Evolutionary conservation across 1,140 invertebrate species (phyloP).

Genomic region (Anastatus disparis): DNA sequence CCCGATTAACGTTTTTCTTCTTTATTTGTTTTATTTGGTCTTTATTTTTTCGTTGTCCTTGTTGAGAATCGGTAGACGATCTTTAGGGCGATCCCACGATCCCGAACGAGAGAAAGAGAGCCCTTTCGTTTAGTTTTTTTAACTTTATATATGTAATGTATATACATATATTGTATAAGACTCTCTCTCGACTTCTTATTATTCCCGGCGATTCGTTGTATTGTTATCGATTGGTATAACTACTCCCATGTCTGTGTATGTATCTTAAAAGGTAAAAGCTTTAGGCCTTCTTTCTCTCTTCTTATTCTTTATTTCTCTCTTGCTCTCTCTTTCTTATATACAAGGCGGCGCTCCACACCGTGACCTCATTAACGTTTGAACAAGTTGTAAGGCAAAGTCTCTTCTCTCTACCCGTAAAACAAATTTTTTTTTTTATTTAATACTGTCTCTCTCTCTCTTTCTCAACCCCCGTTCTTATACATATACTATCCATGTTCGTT

Average conservation of each 20-base stretch:
- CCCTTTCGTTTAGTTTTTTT: no score
- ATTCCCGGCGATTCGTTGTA: slow-evolving; percentile 31
- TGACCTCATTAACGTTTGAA: slow-evolving; percentile 43
- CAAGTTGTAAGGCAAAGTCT: slow-evolving; percentile 38
- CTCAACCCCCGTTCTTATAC: no score
- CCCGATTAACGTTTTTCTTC: no score
- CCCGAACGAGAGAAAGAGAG: no score
- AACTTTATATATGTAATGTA: no score
- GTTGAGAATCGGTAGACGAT: slow-evolving; percentile 1
- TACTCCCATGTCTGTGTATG: slow-evolving; percentile 6
- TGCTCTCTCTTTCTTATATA: not conserved
- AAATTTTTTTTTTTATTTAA: slow-evolving; percentile 20
- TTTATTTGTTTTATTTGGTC: no score
- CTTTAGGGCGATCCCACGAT: slow-evolving; percentile 32
- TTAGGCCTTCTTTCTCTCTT: not conserved
- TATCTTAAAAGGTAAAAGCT: no score
- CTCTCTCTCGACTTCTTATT: slow-evolving; percentile 9
- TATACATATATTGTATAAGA: no score
- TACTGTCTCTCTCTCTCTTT: not conserved
- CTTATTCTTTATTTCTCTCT: not conserved
- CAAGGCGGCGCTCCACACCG: not conserved
- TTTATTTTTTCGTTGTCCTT: no score
- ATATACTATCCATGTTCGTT: no score
- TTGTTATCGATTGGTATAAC: slow-evolving; percentile 29
- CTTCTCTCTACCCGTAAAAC: slow-evolving; percentile 4